Conservation (phyloP, 2,113 vertebrate species). For the Natator depressus region DNA sequence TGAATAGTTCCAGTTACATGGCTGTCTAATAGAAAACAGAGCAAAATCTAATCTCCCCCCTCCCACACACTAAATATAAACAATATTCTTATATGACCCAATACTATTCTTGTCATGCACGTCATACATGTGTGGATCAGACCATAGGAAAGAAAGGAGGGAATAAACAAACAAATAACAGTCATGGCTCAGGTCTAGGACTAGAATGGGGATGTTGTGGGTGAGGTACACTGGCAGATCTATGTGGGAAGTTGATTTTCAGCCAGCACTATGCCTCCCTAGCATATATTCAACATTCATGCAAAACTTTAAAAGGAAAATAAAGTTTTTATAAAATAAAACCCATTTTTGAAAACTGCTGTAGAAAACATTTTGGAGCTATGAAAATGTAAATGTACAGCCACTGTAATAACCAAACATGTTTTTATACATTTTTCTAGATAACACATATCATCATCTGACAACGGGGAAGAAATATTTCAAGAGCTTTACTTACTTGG, state of each 20-base stretch:
- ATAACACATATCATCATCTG: neutral
- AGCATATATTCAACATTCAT: neutral
- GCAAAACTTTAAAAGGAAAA: neutral
- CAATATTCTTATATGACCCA: neutral
- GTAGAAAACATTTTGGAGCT: neutral
- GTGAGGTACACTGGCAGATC: accelerated
- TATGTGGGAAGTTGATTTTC: neutral
- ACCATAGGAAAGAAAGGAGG: neutral
- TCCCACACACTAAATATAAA: neutral
- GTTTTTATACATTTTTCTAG: neutral
- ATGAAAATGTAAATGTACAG: neutral
- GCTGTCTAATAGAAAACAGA: neutral
- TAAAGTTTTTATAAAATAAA: neutral
- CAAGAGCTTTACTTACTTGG: conserved; percentile 85
- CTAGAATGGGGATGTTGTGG: accelerated
- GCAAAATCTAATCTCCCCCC: neutral
- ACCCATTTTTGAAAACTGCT: neutral
- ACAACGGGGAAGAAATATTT: neutral
- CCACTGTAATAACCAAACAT: neutral
- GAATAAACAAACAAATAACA: neutral
- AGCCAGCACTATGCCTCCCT: neutral
- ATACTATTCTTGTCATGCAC: neutral
- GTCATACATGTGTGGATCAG: neutral
- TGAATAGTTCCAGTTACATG: neutral
- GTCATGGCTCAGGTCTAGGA: neutral